phyloP scores from a whole-genome alignment of 2,888 invertebrate species.

The Cosmia trapezina region DNA sequence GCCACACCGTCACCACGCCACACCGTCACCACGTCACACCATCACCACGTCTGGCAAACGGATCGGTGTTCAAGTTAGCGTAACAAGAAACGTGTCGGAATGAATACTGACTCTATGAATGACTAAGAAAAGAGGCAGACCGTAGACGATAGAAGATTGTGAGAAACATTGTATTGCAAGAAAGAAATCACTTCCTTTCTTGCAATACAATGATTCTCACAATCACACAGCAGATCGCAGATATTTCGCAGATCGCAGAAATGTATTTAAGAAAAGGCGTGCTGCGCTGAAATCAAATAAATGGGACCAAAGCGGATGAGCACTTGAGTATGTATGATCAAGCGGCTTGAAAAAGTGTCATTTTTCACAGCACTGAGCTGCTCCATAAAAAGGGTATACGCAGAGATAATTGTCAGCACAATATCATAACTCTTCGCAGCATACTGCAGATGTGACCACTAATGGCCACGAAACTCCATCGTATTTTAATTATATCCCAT shows the following conservation, averaged over 20 bases:
- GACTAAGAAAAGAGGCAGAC: not conserved
- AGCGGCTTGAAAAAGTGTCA: not conserved
- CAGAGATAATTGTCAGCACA: conserved; percentile 41
- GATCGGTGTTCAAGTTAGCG: not conserved
- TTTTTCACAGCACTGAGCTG: conserved; percentile 3
- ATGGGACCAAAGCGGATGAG: not conserved
- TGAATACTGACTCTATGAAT: not conserved
- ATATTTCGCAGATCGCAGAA: no score
- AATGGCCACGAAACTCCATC: conserved; percentile 50
- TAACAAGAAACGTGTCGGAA: not conserved
- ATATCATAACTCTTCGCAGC: conserved; percentile 55
- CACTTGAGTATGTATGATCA: no score
- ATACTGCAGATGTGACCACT: conserved; percentile 55
- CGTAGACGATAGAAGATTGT: not conserved
- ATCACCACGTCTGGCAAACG: not conserved
- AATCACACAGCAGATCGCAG: no score
- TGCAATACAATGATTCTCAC: no score
- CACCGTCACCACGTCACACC: no score
- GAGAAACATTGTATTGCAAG: not conserved
- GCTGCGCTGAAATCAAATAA: not conserved
- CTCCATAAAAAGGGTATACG: conserved; percentile 20
- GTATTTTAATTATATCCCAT: conserved; percentile 55
- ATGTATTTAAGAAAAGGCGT: no score
- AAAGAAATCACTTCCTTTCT: no score
- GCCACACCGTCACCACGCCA: no score